A percentile compares a stretch with the other conserved stretches of the same genome.
Evolutionary conservation across 2,888 invertebrate genomes (phyloP).

Genomic region (Caenorhabditis macrosperma): DNA sequence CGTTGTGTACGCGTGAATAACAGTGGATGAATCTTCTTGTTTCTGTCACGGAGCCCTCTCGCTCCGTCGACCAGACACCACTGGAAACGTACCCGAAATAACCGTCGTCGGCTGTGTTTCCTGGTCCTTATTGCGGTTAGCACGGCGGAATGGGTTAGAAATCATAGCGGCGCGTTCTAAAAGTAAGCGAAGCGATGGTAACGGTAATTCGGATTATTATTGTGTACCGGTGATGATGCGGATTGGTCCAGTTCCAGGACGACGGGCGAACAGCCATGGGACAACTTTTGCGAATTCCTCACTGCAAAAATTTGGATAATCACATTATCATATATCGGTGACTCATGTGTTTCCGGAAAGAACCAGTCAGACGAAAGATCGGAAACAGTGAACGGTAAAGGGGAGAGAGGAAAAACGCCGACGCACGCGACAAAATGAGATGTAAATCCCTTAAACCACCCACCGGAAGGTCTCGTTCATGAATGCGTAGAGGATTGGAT

Average conservation of each 20-base stretch:
- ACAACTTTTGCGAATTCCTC: conserved; percentile 76
- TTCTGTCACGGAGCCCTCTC: conserved; percentile 18
- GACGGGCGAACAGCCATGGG: conserved; percentile 61
- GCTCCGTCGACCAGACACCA: conserved; percentile 4
- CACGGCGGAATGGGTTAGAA: conserved; percentile 45
- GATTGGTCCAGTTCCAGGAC: conserved; percentile 40
- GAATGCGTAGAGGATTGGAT: conserved; percentile 95
- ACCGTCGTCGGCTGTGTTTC: conserved; percentile 31
- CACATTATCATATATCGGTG: background rate
- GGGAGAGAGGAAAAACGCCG: background rate
- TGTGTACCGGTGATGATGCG: conserved; percentile 40
- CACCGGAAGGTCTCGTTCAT: conserved; percentile 85
- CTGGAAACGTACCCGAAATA: conserved; percentile 33
- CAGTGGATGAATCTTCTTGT: conserved; percentile 24
- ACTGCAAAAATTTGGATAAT: conserved; percentile 52
- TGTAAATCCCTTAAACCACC: conserved; percentile 40
- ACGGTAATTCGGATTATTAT: background rate
- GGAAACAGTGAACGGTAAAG: too few relatives aligned
- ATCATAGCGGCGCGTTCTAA: conserved; percentile 45
- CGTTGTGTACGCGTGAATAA: background rate
- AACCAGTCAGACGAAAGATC: too few relatives aligned
- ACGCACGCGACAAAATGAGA: background rate
- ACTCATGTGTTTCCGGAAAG: conserved; percentile 3
- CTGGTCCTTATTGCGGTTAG: conserved; percentile 9
- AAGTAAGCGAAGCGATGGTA: background rate